Percentiles rank a stretch among this genome's conserved stretches.
Evolutionary conservation across 2,797 vertebrate genomes (phyloP).

Genomic region (Trachops cirrhosus): DNA sequence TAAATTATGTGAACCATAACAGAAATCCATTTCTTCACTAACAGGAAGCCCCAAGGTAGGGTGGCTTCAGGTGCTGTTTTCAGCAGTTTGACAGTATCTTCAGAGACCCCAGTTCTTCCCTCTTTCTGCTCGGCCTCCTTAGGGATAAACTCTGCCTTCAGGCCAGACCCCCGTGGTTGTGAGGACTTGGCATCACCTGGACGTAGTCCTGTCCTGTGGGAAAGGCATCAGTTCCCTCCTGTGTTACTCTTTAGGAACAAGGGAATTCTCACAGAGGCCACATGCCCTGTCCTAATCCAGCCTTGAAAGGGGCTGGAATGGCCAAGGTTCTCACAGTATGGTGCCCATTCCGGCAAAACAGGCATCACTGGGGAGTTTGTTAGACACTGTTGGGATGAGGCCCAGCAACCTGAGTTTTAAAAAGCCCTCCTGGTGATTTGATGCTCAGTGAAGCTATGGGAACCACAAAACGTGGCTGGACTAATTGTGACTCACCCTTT

Average conservation of each 20-base stretch:
- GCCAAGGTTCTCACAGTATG: background rate
- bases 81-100: background rate
- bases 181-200: background rate
- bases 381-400: background rate
- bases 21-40: background rate
- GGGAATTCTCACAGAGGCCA: background rate
- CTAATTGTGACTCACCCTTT: background rate
- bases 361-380: background rate
- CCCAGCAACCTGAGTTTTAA: background rate
- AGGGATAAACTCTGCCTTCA: background rate
- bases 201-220: background rate
- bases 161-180: background rate
- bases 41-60: background rate
- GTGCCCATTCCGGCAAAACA: background rate
- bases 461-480: background rate
- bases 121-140: background rate
- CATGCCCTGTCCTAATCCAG: background rate
- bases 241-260: background rate
- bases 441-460: background rate
- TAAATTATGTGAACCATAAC: background rate
- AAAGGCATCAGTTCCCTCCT: background rate
- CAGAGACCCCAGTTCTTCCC: background rate
- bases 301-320: background rate
- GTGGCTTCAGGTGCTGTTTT: background rate
- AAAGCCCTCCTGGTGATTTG: background rate